phyloP scores from a whole-genome alignment of 2,888 invertebrate genomes.

The Cryptosula pallasiana region DNA sequence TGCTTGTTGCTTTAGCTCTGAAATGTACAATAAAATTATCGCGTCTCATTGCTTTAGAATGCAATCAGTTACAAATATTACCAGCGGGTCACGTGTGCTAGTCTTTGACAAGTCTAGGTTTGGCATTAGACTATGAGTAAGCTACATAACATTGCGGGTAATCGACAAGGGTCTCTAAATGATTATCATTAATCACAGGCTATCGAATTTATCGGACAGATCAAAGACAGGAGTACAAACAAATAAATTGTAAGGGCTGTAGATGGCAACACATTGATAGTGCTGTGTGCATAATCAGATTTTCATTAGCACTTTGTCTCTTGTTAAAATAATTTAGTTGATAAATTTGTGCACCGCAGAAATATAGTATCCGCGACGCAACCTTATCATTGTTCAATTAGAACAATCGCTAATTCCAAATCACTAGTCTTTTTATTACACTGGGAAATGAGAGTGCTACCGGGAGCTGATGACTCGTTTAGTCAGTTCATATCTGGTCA shows the following conservation, averaged over 20 bases:
- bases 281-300: not conserved
- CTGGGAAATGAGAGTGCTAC: no score
- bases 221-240: slow-evolving; percentile 21
- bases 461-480: no score
- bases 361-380: not conserved
- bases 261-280: not conserved
- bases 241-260: slow-evolving; percentile 15
- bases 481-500: no score
- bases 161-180: not conserved
- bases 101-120: not conserved
- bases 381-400: no score
- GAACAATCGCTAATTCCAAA: no score
- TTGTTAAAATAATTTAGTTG: not conserved
- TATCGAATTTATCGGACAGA: not conserved
- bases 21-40: slow-evolving; percentile 18
- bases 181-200: slow-evolving; percentile 4
- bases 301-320: slow-evolving; percentile 3
- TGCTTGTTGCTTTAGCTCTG: slow-evolving; percentile 16
- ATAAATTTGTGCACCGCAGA: no score
- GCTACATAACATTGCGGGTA: not conserved
- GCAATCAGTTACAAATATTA: not conserved
- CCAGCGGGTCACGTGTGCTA: not conserved
- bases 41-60: not conserved
- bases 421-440: no score
- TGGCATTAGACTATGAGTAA: not conserved